These are phyloP conservation scores for Nymphalis urticae DNA, from an alignment of 2,888 invertebrate genomes.

Conservation along the genomic window DNA sequence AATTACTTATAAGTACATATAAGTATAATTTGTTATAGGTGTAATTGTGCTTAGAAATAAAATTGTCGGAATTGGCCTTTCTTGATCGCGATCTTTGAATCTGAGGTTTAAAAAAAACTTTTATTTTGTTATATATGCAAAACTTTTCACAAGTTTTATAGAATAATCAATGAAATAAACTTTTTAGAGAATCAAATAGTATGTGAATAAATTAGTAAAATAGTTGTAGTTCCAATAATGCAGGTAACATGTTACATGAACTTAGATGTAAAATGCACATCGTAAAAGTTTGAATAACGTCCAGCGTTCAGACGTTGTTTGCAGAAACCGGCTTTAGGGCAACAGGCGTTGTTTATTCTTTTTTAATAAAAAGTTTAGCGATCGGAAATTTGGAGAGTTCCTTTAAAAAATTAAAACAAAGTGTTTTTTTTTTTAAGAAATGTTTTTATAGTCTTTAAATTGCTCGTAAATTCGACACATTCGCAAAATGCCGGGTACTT, in stretches of 20 bases:
- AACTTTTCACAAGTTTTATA: too few species aligned
- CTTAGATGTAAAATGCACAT: conserved; percentile 21
- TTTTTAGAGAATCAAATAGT: not conserved
- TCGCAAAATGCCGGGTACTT: conserved; percentile 40
- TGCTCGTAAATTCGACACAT: conserved; percentile 18
- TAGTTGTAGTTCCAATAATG: not conserved
- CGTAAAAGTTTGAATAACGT: conserved; percentile 31
- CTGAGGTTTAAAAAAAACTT: too few species aligned
- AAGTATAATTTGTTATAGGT: too few species aligned
- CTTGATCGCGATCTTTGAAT: too few species aligned
- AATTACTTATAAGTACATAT: too few species aligned
- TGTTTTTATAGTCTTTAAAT: conserved; percentile 33
- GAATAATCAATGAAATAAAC: not conserved
- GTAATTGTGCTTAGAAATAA: too few species aligned
- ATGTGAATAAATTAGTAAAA: not conserved
- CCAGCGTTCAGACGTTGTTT: conserved; percentile 31
- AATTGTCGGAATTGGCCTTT: too few species aligned
- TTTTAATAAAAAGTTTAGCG: conserved; percentile 27
- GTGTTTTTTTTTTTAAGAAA: conserved; percentile 12
- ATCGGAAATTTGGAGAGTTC: conserved; percentile 15
- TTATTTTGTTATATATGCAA: too few species aligned
- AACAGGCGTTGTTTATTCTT: conserved; percentile 31
- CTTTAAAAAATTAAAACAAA: conserved; percentile 5
- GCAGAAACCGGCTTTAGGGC: conserved; percentile 38
- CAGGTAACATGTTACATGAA: conserved; percentile 16